Percentiles rank a stretch among this genome's conserved stretches.
Conservation (phyloP, 2,113 vertebrate species). For the Phaethon lepturus region DNA sequence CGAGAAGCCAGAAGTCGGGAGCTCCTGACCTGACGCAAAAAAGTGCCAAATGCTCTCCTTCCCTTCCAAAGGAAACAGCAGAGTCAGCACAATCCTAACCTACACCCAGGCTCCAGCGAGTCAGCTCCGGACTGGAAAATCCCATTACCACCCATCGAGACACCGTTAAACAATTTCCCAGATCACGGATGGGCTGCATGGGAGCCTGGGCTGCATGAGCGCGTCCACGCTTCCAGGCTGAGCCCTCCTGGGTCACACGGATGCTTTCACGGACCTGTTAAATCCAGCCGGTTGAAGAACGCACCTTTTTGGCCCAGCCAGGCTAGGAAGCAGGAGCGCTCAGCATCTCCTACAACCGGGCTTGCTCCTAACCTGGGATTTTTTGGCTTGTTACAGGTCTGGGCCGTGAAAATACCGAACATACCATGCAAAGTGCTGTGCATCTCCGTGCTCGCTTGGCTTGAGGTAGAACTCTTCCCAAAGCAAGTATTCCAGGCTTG, state of each 20-base stretch:
- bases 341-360: background rate
- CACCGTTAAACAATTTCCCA: background rate
- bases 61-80: background rate
- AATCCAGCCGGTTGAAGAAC: background rate
- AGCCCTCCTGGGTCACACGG: background rate
- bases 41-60: background rate
- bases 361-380: background rate
- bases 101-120: background rate
- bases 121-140: background rate
- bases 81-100: conserved; percentile 4
- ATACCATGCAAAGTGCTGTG: background rate
- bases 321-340: background rate
- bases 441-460: background rate
- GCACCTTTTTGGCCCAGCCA: background rate
- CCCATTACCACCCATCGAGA: background rate
- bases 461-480: conserved; percentile 31
- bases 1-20: background rate
- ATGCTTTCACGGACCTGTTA: background rate
- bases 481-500: conserved; percentile 51
- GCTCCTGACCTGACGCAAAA: background rate
- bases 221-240: background rate
- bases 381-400: background rate
- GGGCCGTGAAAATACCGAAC: background rate
- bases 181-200: accelerated
- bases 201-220: background rate